Conservation (phyloP, 2,797 vertebrate species). For the Discoglossus pictus region DNA sequence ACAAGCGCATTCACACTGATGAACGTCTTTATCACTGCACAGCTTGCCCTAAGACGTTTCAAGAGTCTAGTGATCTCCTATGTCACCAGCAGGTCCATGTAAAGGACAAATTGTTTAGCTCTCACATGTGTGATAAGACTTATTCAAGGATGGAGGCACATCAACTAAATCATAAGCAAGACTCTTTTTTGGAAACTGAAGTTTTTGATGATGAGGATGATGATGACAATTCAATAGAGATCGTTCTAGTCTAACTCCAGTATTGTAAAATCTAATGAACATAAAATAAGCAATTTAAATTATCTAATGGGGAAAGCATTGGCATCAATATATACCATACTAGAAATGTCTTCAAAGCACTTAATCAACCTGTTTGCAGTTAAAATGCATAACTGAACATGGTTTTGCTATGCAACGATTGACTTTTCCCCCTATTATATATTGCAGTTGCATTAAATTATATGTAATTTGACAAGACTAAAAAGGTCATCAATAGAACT, state of each 20-base stretch:
- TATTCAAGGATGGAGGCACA: not conserved
- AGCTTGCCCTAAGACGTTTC: slow-evolving; percentile 82
- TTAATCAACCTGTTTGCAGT: too few relatives aligned
- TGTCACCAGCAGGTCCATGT: slow-evolving; percentile 69
- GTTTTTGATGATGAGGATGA: slow-evolving; percentile 6
- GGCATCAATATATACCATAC: too few relatives aligned
- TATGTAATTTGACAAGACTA: too few relatives aligned
- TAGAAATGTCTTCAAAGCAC: too few relatives aligned
- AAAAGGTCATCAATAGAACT: too few relatives aligned
- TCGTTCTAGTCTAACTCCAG: slow-evolving; percentile 19
- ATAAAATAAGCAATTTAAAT: too few relatives aligned
- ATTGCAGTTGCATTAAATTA: too few relatives aligned
- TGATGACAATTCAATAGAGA: slow-evolving; percentile 30
- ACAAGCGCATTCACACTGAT: slow-evolving; percentile 84
- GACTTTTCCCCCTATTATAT: too few relatives aligned
- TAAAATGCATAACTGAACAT: too few relatives aligned
- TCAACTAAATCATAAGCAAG: not conserved
- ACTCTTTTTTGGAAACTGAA: not conserved
- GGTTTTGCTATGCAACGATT: too few relatives aligned
- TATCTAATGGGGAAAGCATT: too few relatives aligned
- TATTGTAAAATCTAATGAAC: too few relatives aligned
- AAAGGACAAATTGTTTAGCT: slow-evolving; percentile 63
- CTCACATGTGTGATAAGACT: slow-evolving; percentile 23
- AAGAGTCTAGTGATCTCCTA: slow-evolving; percentile 78
- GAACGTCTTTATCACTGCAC: slow-evolving; percentile 81